A percentile compares a stretch with the other conserved stretches of the same genome.
These are phyloP conservation scores for Carassius auratus DNA, from an alignment of 2,113 vertebrate species.

Conservation along the genomic window DNA sequence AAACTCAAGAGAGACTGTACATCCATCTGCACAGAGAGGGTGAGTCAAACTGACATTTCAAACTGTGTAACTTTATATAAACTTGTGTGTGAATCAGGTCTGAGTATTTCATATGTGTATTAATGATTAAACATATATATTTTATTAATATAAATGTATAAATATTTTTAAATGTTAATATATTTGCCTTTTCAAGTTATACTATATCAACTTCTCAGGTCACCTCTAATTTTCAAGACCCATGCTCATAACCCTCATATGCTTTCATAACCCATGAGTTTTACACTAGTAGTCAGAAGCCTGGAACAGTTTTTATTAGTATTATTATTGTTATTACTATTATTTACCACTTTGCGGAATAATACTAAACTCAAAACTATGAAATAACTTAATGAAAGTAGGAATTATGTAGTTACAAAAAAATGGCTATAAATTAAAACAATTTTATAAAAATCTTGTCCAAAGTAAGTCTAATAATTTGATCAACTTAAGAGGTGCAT, in stretches of 20 bases:
- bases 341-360: background rate
- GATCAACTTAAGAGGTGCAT: background rate
- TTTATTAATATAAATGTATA: too few relatives aligned
- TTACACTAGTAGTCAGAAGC: background rate
- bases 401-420: background rate
- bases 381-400: background rate
- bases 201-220: background rate
- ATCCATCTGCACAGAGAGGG: slow-evolving; percentile 41
- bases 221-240: background rate
- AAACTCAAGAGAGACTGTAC: slow-evolving; percentile 14
- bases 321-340: background rate
- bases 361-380: too few relatives aligned
- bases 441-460: too few relatives aligned
- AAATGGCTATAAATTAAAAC: background rate
- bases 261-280: background rate
- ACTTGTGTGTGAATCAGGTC: background rate
- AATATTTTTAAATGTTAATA: too few relatives aligned
- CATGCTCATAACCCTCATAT: too few relatives aligned
- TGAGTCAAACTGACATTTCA: slow-evolving; percentile 19
- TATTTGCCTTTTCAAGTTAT: too few relatives aligned
- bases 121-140: background rate
- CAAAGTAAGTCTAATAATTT: background rate
- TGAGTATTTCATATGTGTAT: background rate
- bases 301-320: background rate
- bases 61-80: background rate